phyloP scores from a whole-genome alignment of 2,797 vertebrate species.

The Tapirus indicus region DNA sequence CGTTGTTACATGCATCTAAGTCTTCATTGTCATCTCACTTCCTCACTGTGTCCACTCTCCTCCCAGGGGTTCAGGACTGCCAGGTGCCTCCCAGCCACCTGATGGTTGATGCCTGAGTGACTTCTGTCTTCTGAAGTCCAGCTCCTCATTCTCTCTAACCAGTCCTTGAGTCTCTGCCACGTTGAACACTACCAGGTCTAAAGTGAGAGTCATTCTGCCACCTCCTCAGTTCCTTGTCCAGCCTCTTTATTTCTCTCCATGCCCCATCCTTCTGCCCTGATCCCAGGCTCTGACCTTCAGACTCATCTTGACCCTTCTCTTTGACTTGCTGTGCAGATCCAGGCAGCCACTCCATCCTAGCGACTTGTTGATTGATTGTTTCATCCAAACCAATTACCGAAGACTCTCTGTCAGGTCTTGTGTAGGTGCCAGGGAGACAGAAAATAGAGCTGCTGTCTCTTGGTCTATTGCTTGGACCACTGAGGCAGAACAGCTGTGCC shows the following conservation, averaged over 20 bases:
- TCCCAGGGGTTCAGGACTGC: background rate
- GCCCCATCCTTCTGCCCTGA: background rate
- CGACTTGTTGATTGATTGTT: constrained; percentile 44
- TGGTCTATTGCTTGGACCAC: background rate
- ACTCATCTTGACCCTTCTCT: background rate
- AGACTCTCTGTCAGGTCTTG: background rate
- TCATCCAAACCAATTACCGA: background rate
- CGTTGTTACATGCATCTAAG: background rate
- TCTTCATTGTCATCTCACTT: background rate
- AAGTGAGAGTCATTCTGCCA: background rate
- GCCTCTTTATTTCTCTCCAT: background rate
- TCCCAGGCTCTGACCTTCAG: background rate
- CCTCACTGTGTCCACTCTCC: background rate
- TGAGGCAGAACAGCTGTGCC: constrained; percentile 46
- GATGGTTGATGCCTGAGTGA: background rate
- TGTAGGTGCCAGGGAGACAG: background rate
- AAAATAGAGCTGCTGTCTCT: constrained; percentile 51
- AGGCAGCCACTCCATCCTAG: background rate
- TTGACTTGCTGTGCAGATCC: background rate
- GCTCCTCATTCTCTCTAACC: background rate
- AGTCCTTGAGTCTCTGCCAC: background rate
- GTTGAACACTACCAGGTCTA: background rate
- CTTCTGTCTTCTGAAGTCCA: background rate
- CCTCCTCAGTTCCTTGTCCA: background rate
- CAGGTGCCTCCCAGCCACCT: background rate